Evolutionary conservation across 2,888 invertebrate genomes (phyloP).

Genomic region (Phyto melanocephala): DNA sequence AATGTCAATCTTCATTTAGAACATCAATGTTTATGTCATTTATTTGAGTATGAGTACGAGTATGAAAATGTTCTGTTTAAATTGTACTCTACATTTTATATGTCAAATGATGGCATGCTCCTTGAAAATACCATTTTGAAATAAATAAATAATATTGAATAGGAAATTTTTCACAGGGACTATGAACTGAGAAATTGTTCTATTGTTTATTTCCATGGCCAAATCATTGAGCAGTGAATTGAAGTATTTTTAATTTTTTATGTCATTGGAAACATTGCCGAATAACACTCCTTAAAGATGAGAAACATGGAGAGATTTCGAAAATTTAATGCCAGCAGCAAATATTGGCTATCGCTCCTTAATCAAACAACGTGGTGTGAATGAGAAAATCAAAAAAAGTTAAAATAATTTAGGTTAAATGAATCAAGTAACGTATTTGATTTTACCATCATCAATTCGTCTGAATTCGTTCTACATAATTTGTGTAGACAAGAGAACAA

Average conservation of each 20-base stretch:
- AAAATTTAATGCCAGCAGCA: background rate
- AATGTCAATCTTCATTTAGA: conserved; percentile 46
- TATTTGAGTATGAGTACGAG: background rate
- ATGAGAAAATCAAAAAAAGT: background rate
- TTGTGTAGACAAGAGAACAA: background rate
- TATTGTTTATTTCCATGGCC: background rate
- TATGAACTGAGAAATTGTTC: too few relatives aligned
- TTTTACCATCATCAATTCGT: conserved; percentile 7
- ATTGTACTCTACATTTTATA: background rate
- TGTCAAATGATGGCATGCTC: background rate
- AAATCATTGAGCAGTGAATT: background rate
- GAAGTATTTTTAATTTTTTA: background rate
- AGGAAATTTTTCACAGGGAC: too few relatives aligned
- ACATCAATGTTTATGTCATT: conserved; percentile 5
- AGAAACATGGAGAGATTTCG: background rate
- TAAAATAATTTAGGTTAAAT: background rate
- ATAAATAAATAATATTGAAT: conserved; percentile 32
- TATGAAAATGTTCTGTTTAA: background rate
- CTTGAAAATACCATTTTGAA: conserved; percentile 7
- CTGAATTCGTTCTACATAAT: background rate
- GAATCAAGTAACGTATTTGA: background rate
- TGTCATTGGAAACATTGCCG: background rate
- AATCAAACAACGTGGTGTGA: background rate
- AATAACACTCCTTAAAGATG: conserved; percentile 18
- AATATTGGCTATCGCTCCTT: conserved; percentile 5